phyloP scores from a whole-genome alignment of 2,888 invertebrate genomes.

The Stenoptilia bipunctidactyla region DNA sequence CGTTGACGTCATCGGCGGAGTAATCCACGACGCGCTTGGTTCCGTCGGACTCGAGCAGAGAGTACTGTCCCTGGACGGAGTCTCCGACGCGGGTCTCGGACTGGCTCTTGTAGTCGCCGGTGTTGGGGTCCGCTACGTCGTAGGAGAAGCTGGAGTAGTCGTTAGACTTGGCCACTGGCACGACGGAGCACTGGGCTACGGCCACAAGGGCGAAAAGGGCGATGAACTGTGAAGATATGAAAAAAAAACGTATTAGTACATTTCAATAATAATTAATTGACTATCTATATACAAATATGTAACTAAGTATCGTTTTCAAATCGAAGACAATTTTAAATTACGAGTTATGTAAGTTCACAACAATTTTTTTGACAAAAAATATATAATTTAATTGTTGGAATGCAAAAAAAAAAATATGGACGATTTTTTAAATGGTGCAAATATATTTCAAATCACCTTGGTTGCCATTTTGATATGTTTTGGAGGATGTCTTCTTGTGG shows the following conservation, averaged over 20 bases:
- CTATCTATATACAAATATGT: no score
- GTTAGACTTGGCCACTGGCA: constrained; percentile 58
- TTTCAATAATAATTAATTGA: no score
- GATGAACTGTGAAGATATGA: constrained; percentile 40
- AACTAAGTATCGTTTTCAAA: no score
- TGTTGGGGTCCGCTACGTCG: constrained; percentile 68
- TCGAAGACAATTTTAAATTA: no score
- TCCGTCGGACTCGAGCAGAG: constrained; percentile 66
- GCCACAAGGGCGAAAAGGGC: constrained; percentile 51
- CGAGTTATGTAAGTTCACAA: no score
- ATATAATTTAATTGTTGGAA: no score
- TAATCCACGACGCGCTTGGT: constrained; percentile 70
- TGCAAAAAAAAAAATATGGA: constrained; percentile 23
- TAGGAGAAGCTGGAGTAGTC: constrained; percentile 68
- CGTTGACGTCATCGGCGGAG: constrained; percentile 66
- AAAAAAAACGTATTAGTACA: no score
- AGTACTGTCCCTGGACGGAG: constrained; percentile 67
- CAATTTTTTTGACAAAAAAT: no score
- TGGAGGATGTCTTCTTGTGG: constrained; percentile 42
- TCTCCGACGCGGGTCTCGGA: constrained; percentile 67
- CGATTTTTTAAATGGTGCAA: no score
- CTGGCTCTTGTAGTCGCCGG: constrained; percentile 72
- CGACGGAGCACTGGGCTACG: constrained; percentile 51
- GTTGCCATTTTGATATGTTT: constrained; percentile 54
- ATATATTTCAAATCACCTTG: constrained; percentile 61